phyloP scores from a whole-genome alignment of 2,888 invertebrate genomes.

The Drosophila nr. perissopoda region DNA sequence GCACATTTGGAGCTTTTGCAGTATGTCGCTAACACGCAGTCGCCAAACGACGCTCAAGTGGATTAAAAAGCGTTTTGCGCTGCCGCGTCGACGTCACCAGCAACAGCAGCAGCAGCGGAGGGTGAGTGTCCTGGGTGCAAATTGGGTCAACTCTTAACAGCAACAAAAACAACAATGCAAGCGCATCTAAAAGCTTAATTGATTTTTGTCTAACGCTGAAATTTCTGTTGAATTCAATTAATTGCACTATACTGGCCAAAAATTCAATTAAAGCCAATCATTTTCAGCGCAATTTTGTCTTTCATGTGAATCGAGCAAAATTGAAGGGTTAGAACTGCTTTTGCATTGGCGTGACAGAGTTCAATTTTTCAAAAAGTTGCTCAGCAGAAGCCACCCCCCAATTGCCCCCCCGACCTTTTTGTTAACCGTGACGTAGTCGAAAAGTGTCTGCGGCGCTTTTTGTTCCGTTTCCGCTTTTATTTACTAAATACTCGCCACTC shows the following conservation, averaged over 20 bases:
- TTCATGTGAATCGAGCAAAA: slow-evolving; percentile 60
- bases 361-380: slow-evolving; percentile 66
- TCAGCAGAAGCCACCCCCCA: slow-evolving; percentile 44
- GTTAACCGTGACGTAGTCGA: slow-evolving; percentile 47
- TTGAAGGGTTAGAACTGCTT: slow-evolving; percentile 60
- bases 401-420: slow-evolving; percentile 18
- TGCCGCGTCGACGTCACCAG: slow-evolving; percentile 56
- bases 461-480: slow-evolving; percentile 73
- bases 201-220: slow-evolving; percentile 38
- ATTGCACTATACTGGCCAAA: slow-evolving; percentile 43
- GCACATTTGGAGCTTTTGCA: slow-evolving; percentile 68
- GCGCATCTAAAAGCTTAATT: slow-evolving; percentile 21
- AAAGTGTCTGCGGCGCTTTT: slow-evolving; percentile 66
- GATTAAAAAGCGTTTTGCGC: slow-evolving; percentile 78
- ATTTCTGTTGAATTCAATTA: slow-evolving; percentile 67
- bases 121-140: slow-evolving; percentile 51
- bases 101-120: slow-evolving; percentile 24
- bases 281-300: slow-evolving; percentile 66
- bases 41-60: slow-evolving; percentile 80
- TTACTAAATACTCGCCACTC: slow-evolving; percentile 44
- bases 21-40: slow-evolving; percentile 79
- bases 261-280: slow-evolving; percentile 71
- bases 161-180: background rate
- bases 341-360: slow-evolving; percentile 71
- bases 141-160: slow-evolving; percentile 51